Evolutionary conservation across 64 coral and sea anemone genomes (phyloP).

Genomic region (Porites lutea): DNA sequence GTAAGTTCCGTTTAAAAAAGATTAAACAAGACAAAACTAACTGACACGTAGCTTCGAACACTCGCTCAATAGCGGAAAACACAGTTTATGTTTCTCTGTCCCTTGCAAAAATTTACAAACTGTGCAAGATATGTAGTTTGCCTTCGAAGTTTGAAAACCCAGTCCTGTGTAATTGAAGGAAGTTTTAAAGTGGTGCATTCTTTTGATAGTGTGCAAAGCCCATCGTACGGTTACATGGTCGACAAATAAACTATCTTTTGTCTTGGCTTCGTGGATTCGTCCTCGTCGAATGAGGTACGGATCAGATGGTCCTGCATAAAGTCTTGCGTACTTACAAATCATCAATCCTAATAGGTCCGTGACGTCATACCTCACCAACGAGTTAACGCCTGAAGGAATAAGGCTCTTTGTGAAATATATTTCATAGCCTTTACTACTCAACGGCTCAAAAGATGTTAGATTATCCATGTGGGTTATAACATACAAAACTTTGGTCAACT

Average conservation of each 20-base stretch:
- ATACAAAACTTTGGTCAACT: slow-evolving; percentile 67
- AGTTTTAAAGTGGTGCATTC: slow-evolving; percentile 21
- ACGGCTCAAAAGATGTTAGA: slow-evolving; percentile 28
- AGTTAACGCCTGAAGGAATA: slow-evolving; percentile 65
- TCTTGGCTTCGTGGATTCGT: slow-evolving; percentile 73
- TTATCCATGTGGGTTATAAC: slow-evolving; percentile 60
- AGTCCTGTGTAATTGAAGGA: not conserved
- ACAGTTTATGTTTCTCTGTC: not conserved
- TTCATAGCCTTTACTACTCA: slow-evolving; percentile 61
- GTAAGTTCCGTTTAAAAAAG: not conserved
- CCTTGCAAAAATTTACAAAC: slow-evolving; percentile 36
- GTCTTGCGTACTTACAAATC: slow-evolving; percentile 79
- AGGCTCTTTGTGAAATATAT: slow-evolving; percentile 56
- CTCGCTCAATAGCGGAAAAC: not conserved
- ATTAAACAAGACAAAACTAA: not conserved
- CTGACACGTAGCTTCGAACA: slow-evolving; percentile 17
- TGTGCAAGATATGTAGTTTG: slow-evolving; percentile 30
- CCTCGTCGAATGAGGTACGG: slow-evolving; percentile 78
- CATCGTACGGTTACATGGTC: slow-evolving; percentile 70
- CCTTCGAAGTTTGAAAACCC: not conserved
- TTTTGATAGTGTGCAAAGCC: slow-evolving; percentile 82
- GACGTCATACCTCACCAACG: slow-evolving; percentile 59
- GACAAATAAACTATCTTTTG: slow-evolving; percentile 59
- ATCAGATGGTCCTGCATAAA: slow-evolving; percentile 75
- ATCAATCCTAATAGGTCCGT: slow-evolving; percentile 66